Evolutionary conservation across 2,888 invertebrate species (phyloP), one percentile per base, ranked within the genome.

Genomic region (Pyrocoelia pectoralis): DNA sequence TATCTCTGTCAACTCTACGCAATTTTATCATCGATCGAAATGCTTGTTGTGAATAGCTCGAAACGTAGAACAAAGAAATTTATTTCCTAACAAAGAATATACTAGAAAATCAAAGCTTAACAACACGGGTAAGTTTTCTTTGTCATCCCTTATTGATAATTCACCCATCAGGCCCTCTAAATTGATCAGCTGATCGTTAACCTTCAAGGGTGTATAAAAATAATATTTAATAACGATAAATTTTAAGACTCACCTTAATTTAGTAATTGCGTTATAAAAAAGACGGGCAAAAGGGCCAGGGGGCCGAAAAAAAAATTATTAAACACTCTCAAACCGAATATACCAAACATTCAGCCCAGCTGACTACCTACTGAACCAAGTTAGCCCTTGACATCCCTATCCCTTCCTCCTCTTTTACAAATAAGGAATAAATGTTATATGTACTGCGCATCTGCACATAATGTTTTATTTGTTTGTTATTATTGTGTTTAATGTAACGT

Each of bases 21-120:
- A 70, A 71, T 77, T 76, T 72, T 75, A 78, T 76, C 77, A 79
- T 79, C 74, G 77, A 77, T 78, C 77, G 72, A 69, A 72, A 72
- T 74, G 72, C 71, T 68, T 69, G 65, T 71, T 73, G 74, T 72
- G 69, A 73, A 75, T 68, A 65, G 56, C 55, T 65, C 66, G 62
- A 55, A 58, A 65, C 63, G 46, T 60, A 57, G 53, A 55, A 56
- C 56, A 60, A 65, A 65, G 60, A 60, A 33, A 6, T 18, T 48
- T 52, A 17, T 52, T 33, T 52, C 28, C 14, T 13, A 52, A 52
- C 33, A 52, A 52, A 52, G 38, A 52, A 13, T 8, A 2, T 33
- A 3, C 33, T n/a, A n/a, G 3, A n/a, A n/a, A 33, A 10, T 33
- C 8, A n/a, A 33, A 10, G 2, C 33, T n/a, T n/a, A n/a, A n/a